Evolutionary conservation across 2,113 vertebrate species (phyloP), one percentile per base, ranked within the genome.

Genomic region (Prionailurus viverrinus): DNA sequence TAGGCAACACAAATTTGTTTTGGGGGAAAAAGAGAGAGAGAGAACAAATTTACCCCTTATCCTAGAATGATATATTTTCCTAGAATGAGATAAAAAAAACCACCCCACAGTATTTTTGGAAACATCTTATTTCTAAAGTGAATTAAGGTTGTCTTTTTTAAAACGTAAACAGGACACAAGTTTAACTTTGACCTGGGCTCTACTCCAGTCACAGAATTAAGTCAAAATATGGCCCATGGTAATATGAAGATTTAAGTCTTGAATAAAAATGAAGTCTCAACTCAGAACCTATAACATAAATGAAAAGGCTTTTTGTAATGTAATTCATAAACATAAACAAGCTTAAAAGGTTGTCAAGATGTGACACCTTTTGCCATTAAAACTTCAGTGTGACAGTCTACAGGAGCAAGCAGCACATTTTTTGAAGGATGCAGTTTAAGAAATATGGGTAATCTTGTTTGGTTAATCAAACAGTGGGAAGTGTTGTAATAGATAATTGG

Each of bases 381-480:
- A 93, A 91, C 31, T 96, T 84, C 48, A 86, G 4, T 93, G 15
- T 69, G 66, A 89, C 13, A 76, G 1, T 9, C 48, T 74, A 48
- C 2, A 10, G 18, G 41, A 31, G 9, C 11, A 80, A 89, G 51
- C 36, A 25, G 25, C 3, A 88, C 3, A 36, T 11, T 61, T 87
- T 61, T 79, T 94, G 7, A 89, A 79, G 51, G 16, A 36, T 76
- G 8, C 9, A 82, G 31, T 51, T 97, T 82, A 83, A 96, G 81
- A 69, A 81, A 97, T 79, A 89, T 45, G 12, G 29, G 18, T 36
- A 58, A 61, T 58, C 92, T 96, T 93, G 61, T 96, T 92, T 87
- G 63, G 48, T 94, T 94, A 94, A 89, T 93, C 61, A 94, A 93
- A 98, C 55, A 92, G 79, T 88, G 4, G 63, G n/a, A 92, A 97